Base-by-base conservation (phyloP, 37 sponge, comb jelly and placozoan species). In the Oscarella lobularis region DNA sequence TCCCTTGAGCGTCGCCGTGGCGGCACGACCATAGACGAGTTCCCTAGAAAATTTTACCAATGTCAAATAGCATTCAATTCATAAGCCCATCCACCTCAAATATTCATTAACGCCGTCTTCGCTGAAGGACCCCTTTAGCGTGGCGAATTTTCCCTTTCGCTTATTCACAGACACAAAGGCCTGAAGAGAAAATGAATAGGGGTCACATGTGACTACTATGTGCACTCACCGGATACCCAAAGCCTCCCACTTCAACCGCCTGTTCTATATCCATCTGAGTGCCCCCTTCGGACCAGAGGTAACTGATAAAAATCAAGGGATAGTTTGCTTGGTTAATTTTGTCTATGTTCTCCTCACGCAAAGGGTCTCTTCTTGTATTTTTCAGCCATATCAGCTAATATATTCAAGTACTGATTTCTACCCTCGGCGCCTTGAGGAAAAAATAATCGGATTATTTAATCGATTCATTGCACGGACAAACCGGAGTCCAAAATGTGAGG, bases 401-500 rank as follows among this genome's bases (percentile, higher is more conserved):
- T 71, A 20, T 67, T 67, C 14, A 94, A 67, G 78, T 90, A 90
- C 33, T 73, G 68, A 38, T 90, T 90, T 4, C 95, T 75, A 0
- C 84, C 86, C 1, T 32, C 81, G 33, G 95, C 95, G 66, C 84
- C 80, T 37, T 9, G 60, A 48, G 20, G 14, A 20, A 27, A 48
- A 48, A 27, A 27, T 9, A 20, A 48, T 27, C 60, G 60, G 20
- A 48, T 27, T 48, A 20, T 9, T 48, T 9, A 48, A 48, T 48
- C 14, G 60, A 20, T 27, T 9, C 9, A 48, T 48, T 48, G 9
- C 14, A 48, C 20, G 60, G 48, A 74, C 82, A 38, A 67, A 83
- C 88, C 88, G 39, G 81, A 76, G 83, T 98, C 99, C 79, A 98
- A 83, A 41, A 98, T 98, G 78, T 98, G 87, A 20, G 99, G 95